These are phyloP conservation scores for Xestia sexstrigata DNA, from an alignment of 2,888 invertebrate genomes.

Conservation along the genomic window DNA sequence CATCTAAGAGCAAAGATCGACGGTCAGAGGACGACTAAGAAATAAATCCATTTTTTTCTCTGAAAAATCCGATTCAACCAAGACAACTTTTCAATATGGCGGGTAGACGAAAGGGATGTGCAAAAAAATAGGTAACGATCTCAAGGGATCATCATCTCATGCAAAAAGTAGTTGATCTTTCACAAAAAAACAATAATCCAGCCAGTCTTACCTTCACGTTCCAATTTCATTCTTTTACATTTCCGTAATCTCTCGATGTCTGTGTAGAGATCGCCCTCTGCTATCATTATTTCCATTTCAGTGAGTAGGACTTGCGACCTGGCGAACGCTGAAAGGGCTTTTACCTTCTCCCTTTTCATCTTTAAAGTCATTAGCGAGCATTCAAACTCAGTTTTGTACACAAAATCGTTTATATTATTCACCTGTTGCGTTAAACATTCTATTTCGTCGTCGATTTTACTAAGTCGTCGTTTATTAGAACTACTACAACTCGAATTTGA, in stretches of 20 bases:
- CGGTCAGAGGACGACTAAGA: background rate
- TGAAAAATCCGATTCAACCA: background rate
- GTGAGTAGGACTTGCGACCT: slow-evolving; percentile 33
- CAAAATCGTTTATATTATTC: background rate
- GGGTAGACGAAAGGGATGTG: slow-evolving; percentile 7
- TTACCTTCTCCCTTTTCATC: slow-evolving; percentile 47
- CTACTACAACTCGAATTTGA: background rate
- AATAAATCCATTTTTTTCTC: background rate
- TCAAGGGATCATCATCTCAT: background rate
- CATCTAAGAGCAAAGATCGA: background rate
- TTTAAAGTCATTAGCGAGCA: slow-evolving; percentile 28
- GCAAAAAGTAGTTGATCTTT: too few species aligned
- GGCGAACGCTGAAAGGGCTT: slow-evolving; percentile 44
- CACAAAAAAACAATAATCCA: background rate
- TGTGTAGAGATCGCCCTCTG: slow-evolving; percentile 23
- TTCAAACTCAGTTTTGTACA: slow-evolving; percentile 15
- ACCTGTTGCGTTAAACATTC: slow-evolving; percentile 20
- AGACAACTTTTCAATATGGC: slow-evolving; percentile 3
- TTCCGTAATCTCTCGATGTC: slow-evolving; percentile 35
- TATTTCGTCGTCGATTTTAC: slow-evolving; percentile 35
- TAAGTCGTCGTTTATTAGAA: slow-evolving; percentile 18
- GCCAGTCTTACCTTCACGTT: slow-evolving; percentile 22
- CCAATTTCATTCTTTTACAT: slow-evolving; percentile 14
- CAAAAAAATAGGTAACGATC: fast-evolving
- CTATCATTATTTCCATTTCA: slow-evolving; percentile 49